phyloP scores from a whole-genome alignment of 2,888 invertebrate species.

The Beris chalybata region DNA sequence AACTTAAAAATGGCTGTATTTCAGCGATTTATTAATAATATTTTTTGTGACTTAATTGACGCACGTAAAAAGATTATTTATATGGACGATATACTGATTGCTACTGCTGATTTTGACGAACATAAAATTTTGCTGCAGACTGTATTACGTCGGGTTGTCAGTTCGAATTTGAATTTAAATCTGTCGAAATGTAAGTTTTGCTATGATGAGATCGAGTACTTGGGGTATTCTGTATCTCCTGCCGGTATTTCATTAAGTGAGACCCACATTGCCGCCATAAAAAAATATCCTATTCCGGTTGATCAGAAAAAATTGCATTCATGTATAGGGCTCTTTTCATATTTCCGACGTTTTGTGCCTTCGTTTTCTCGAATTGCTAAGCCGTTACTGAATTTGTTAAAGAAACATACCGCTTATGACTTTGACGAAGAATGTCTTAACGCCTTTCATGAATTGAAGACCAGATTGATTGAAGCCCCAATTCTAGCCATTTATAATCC shows the following conservation, averaged over 20 bases:
- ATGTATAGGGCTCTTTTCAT: slow-evolving; percentile 37
- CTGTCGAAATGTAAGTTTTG: not conserved
- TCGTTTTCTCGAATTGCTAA: slow-evolving; percentile 42
- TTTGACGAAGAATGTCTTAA: slow-evolving; percentile 24
- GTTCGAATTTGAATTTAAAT: not conserved
- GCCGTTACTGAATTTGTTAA: slow-evolving; percentile 44
- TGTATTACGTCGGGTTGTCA: not conserved
- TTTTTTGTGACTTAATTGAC: slow-evolving; percentile 39
- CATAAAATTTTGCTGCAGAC: not conserved
- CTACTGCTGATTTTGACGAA: not conserved
- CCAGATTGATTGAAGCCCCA: slow-evolving; percentile 36
- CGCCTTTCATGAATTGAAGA: slow-evolving; percentile 33
- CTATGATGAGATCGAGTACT: not conserved
- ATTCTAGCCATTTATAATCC: slow-evolving; percentile 45
- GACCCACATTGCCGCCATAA: not conserved
- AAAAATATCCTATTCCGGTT: slow-evolving; percentile 11
- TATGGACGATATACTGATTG: slow-evolving; percentile 40
- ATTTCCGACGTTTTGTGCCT: slow-evolving; percentile 37
- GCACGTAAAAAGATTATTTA: slow-evolving; percentile 23
- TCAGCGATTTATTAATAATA: slow-evolving; percentile 40
- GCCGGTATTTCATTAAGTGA: not conserved
- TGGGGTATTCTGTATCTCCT: not conserved
- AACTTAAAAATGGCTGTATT: slow-evolving; percentile 26
- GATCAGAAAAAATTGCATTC: slow-evolving; percentile 31
- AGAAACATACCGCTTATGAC: slow-evolving; percentile 30